Evolutionary conservation across 1,140 invertebrate genomes (phyloP).

Genomic region (Thalassaphorura encarpata): DNA sequence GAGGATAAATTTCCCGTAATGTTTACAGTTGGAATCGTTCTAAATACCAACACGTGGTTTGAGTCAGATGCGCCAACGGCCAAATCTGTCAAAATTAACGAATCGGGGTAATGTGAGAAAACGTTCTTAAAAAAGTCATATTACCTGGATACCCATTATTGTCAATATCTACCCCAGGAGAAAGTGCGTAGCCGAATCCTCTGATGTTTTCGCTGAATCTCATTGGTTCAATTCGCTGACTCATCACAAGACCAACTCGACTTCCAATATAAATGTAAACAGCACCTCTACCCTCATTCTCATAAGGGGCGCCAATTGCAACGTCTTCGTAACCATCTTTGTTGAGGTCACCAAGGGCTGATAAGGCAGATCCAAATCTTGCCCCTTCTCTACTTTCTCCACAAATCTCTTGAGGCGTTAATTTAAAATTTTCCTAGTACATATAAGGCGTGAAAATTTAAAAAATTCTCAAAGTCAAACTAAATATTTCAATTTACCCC

Average conservation of each 20-base stretch:
- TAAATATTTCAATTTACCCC: conserved; percentile 20
- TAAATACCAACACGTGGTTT: conserved; percentile 27
- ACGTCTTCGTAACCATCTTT: conserved; percentile 43
- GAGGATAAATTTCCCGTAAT: not conserved
- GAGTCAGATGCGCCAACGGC: conserved; percentile 33
- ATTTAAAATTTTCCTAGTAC: conserved; percentile 6
- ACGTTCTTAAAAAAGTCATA: too few species aligned
- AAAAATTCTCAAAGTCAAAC: not conserved
- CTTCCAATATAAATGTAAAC: conserved; percentile 46
- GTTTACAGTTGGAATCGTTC: not conserved
- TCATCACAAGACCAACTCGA: not conserved
- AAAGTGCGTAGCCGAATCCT: conserved; percentile 37
- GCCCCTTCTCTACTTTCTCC: conserved; percentile 24
- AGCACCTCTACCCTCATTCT: conserved; percentile 40
- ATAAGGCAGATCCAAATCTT: conserved; percentile 42
- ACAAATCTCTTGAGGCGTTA: conserved; percentile 10
- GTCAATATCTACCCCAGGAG: conserved; percentile 35
- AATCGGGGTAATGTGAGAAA: not conserved
- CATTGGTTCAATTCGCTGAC: not conserved
- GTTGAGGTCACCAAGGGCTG: conserved; percentile 42
- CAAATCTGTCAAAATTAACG: conserved; percentile 23
- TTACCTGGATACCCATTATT: conserved; percentile 39
- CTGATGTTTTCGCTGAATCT: conserved; percentile 11
- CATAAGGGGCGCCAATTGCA: conserved; percentile 46
- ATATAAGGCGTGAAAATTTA: not conserved